Evolutionary conservation across 2,797 vertebrate species (phyloP).

Genomic region (Periparus ater): DNA sequence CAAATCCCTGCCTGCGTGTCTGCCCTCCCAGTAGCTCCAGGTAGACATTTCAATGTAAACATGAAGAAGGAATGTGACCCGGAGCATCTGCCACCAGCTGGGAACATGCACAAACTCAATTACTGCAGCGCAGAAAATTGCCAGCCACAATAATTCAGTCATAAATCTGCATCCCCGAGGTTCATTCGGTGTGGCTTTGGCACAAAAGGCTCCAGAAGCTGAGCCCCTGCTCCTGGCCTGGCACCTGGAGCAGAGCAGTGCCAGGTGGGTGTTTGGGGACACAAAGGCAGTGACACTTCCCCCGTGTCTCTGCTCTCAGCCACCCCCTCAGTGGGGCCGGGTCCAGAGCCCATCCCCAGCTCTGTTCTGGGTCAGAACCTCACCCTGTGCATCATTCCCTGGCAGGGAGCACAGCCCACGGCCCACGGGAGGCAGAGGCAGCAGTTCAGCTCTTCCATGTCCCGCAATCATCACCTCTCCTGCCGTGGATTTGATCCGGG

Average conservation of each 20-base stretch:
- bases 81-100: not conserved
- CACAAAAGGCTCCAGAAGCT: not conserved
- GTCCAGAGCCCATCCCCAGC: not conserved
- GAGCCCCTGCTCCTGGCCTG: not conserved
- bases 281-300: not conserved
- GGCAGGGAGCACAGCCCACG: not conserved
- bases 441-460: not conserved
- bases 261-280: not conserved
- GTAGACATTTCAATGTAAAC: not conserved
- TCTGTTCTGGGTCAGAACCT: not conserved
- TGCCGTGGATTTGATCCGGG: not conserved
- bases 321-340: not conserved
- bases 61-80: not conserved
- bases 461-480: rapidly evolving
- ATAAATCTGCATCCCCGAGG: not conserved
- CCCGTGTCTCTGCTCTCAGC: not conserved
- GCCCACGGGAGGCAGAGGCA: not conserved
- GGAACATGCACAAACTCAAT: not conserved
- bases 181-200: not conserved
- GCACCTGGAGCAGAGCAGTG: not conserved
- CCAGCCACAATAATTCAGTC: not conserved
- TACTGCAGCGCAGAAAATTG: not conserved
- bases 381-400: not conserved
- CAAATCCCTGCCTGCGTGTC: not conserved
- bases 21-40: not conserved